phyloP scores from a whole-genome alignment of 2,797 vertebrate species.

The Miopithecus talapoin region DNA sequence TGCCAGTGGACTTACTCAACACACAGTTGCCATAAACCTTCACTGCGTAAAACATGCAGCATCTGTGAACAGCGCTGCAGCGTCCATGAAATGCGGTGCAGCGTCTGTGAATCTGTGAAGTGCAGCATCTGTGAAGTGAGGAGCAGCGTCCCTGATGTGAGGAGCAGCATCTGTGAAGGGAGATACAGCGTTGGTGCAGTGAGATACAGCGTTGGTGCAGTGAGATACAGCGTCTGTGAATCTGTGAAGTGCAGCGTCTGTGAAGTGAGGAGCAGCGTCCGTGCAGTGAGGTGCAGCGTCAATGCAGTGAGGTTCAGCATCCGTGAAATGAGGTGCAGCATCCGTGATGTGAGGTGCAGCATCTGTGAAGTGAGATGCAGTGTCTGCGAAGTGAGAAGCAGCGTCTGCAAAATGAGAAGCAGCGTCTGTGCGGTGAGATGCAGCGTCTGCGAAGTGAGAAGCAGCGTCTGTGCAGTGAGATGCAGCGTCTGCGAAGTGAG shows the following conservation, averaged over 20 bases:
- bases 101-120: background rate
- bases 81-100: rapidly evolving
- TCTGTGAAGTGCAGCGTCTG: rapidly evolving
- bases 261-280: rapidly evolving
- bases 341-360: rapidly evolving
- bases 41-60: background rate
- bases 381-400: rapidly evolving
- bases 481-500: rapidly evolving
- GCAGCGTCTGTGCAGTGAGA: rapidly evolving
- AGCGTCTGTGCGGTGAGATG: rapidly evolving
- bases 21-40: background rate
- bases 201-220: rapidly evolving
- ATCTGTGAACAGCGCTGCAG: background rate
- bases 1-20: background rate
- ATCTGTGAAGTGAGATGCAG: rapidly evolving
- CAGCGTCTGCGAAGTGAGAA: rapidly evolving
- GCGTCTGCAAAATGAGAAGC: rapidly evolving
- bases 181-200: rapidly evolving
- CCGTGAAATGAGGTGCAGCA: rapidly evolving
- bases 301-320: rapidly evolving
- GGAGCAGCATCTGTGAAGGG: too few relatives aligned
- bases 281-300: rapidly evolving
- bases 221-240: rapidly evolving
- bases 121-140: too few relatives aligned
- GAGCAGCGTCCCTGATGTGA: rapidly evolving